phyloP scores from a whole-genome alignment of 2,113 vertebrate genomes.

The Dicentrarchus labrax region DNA sequence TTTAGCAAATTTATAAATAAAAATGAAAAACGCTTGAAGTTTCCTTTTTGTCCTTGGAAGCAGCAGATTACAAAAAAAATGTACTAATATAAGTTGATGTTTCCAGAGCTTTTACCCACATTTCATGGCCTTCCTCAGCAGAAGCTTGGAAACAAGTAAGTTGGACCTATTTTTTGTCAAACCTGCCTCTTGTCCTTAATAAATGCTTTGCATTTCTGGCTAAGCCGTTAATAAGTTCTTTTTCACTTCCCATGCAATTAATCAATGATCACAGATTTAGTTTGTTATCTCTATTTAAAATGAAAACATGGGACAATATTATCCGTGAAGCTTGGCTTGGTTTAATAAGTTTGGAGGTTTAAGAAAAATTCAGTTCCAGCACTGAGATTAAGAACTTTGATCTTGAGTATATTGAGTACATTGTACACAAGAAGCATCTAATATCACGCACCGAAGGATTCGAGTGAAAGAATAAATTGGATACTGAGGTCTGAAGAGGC shows the following conservation, averaged over 20 bases:
- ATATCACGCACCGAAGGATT: slow-evolving; percentile 12
- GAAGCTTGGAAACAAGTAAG: not conserved
- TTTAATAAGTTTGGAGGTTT: not conserved
- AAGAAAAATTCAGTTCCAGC: not conserved
- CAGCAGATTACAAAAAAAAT: not conserved
- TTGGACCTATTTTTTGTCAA: not conserved
- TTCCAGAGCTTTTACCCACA: slow-evolving; percentile 9
- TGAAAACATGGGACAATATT: not conserved
- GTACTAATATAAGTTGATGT: not conserved
- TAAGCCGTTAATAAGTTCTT: too few species aligned
- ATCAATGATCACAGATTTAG: not conserved
- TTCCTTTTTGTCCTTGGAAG: not conserved
- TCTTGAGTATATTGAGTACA: not conserved
- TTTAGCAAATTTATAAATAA: too few species aligned
- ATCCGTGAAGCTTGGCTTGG: not conserved
- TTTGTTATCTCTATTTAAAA: not conserved
- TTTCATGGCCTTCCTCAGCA: not conserved
- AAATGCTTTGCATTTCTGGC: not conserved
- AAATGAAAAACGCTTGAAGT: not conserved
- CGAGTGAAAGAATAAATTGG: slow-evolving; percentile 8
- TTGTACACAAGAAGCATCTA: not conserved
- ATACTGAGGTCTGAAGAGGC: not conserved
- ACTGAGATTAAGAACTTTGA: slow-evolving; percentile 1
- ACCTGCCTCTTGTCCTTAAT: not conserved
- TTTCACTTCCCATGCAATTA: not conserved